Evolutionary conservation across 2,113 vertebrate genomes (phyloP), one percentile per base, ranked within the genome.

Genomic region (Hemibagrus wyckioides): DNA sequence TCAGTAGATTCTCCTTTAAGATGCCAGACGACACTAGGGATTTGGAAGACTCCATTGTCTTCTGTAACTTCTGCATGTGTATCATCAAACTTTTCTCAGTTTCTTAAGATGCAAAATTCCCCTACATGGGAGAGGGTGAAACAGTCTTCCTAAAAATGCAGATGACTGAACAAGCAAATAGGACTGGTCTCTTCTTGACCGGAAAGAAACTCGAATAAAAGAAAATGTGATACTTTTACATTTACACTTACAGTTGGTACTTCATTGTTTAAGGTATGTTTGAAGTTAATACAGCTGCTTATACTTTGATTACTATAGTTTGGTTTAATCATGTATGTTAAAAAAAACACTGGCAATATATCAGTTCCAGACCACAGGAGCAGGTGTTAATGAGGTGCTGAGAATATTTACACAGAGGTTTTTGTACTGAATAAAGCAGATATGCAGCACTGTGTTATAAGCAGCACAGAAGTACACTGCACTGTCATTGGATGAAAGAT

Each of bases 381-480:
- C 87, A 85, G 87, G 76, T 88, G 87, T 61, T 25, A 61, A 81
- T 61, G 17, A 36, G 8, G 36, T 73, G 6, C 0, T 28, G 13
- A 28, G 33, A 81, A 44, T 56, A n/a, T 48, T 23, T 63, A 23
- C 52, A 76, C 17, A 54, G n/a, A 30, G 9, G 86, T 89, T 89
- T 85, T 89, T 87, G 83, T 69, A 87, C 28, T 33, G 61, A 57
- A 36, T 6, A 30, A 21, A 41, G 17, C 59, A 57, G 17, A 75
- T 61, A 23, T 67, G 21, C 50, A 52, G 44, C 80, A 86, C 88
- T 80, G 89, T 90, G 83, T 90, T 52, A 69, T 39, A 59, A 4
- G 83, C 89, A 76, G 89, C 89, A 82, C 89, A 87, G 61, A 87
- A 89, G 81, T 89, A 89, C 48, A 87, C 82, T 7, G 50, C 82